Percentiles rank a stretch among this genome's conserved stretches.
phyloP scores from a whole-genome alignment of 2,888 invertebrate species.

The Phortica okadai region DNA sequence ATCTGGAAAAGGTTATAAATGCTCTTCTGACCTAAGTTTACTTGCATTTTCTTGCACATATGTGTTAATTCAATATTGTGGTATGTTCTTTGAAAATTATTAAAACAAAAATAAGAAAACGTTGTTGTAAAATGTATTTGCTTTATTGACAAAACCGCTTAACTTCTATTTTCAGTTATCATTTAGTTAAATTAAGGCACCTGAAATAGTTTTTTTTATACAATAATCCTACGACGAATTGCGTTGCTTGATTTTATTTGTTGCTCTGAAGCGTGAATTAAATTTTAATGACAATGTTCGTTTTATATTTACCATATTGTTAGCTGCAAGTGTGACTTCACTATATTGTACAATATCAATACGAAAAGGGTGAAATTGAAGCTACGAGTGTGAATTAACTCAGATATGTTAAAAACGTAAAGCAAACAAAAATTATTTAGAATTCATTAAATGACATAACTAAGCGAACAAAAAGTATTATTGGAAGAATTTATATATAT shows the following conservation, averaged over 20 bases:
- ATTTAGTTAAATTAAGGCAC: neutral
- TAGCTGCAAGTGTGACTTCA: neutral
- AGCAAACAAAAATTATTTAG: constrained; percentile 10
- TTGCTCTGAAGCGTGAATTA: constrained; percentile 16
- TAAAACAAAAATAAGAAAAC: no score
- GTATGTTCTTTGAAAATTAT: no score
- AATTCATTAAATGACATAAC: constrained; percentile 31
- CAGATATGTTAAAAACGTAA: constrained; percentile 55
- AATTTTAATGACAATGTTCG: constrained; percentile 11
- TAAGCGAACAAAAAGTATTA: no score
- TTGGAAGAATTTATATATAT: no score
- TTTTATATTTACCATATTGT: neutral
- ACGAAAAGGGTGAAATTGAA: neutral
- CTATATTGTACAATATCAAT: neutral
- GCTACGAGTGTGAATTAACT: constrained; percentile 57
- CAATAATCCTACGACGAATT: neutral
- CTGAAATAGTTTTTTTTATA: neutral
- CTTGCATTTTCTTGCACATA: no score
- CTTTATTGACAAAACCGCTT: no score
- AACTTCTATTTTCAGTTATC: no score
- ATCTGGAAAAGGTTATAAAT: no score
- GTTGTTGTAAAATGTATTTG: no score
- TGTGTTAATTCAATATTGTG: no score
- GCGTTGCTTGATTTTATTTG: neutral
- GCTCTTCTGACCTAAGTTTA: no score